Evolutionary conservation across 2,113 vertebrate species (phyloP), one percentile per base, ranked within the genome.

Genomic region (Tenrec ecaudatus): DNA sequence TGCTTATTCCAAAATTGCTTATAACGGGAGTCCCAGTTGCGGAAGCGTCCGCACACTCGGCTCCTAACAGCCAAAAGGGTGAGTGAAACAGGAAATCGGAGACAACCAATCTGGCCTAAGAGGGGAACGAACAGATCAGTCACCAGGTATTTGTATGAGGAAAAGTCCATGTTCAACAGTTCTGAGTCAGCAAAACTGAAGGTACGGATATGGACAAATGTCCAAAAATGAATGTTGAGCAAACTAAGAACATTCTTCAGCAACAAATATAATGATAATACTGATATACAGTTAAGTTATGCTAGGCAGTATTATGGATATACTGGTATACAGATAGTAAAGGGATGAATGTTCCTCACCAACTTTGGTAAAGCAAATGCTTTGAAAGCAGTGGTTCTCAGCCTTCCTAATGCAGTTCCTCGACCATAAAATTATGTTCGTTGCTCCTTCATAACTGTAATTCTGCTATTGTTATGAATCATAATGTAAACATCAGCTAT

Each of bases 101-200:
- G 90, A 82, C 88, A 80, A 92, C 9, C 29, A 94, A 94, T 82
- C 1, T 88, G 57, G 94, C 47, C 38, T 68, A 75, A 79, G 68
- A 47, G 43, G 43, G 10, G 47, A 90, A 87, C 64, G 91, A 11
- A 60, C 47, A 83, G 86, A 29, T 57, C 88, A 82, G 38, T 71
- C 36, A 38, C 11, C 17, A 81, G 71, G 10, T 38, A 94, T 85
- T 79, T 36, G 38, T 64, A 69, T 0, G 16, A 66, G 5, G 7
- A 69, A 53, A 92, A 75, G 87, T 87, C 57, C 47, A 27, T 11
- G 60, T 36, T 16, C 10, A 94, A 79, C 57, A 75, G 19, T 84
- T 85, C 89, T 40, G 86, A 93, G 68, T 84, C 31, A 86, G 83
- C 33, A 53, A 94, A 91, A 80, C 12, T n/a, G 36, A 25, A 66